Base-by-base conservation (phyloP, 2,113 vertebrate species). In the Labeo rohita region DNA sequence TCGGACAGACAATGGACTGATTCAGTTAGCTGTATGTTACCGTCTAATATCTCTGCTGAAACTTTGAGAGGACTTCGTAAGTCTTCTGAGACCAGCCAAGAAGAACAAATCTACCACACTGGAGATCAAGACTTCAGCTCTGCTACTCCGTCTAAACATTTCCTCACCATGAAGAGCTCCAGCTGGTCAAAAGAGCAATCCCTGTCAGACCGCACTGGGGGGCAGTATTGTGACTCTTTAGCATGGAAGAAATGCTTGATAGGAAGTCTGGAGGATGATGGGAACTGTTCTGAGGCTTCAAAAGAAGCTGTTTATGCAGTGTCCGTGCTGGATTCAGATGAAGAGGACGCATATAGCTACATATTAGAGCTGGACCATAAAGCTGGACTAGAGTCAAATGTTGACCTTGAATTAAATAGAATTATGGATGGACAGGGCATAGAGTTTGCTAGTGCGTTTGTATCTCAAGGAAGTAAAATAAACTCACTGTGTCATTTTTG, bases 351-450 rank as follows among this genome's bases (percentile, higher is more conserved):
- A 0, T 94, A 90, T 34, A 93, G 90, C 74, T 95, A 92, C 47
- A 85, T 95, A 87, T 88, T 92, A 73, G 91, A 95, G 43, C 91
- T 95, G 74, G 92, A 92, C 1, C 90, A 92, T 80, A 94, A 92
- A 0, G 88, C 34, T 18, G 45, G 6, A 43, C 54, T 50, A 34
- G 77, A 74, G 9, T 63, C 83, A 75, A 21, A 63, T 49, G 11
- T 21, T 1, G 8, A 84, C 36, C 45, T 85, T 21, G 2, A 52
- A 52, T 52, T 43, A 6, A 54, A 47, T 8, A 21, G 65, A 47
- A 15, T 16, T 23, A 18, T 72, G 13, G 23, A 80, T 72, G 18
- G 7, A 10, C 45, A 50, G 9, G 56, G 10, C 36, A 45, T 7
- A 0, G 52, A 84, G 23, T 45, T 65, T 63, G 36, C 13, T 7